Base-by-base conservation (phyloP, 2,113 vertebrate species). In the Spizaetus ornatus region DNA sequence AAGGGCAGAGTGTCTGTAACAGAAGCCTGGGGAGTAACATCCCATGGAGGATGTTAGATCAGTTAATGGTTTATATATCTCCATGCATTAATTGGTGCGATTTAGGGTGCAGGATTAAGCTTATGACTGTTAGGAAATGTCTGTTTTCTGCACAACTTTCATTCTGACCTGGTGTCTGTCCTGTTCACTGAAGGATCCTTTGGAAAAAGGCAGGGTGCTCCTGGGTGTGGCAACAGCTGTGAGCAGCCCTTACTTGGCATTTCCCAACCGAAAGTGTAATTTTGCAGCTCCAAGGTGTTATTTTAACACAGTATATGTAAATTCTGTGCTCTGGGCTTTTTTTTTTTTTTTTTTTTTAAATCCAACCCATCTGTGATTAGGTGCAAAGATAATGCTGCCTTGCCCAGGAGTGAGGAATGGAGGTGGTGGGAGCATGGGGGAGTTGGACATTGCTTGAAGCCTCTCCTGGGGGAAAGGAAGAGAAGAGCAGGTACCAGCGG, bases 161-260 rank as follows among this genome's bases (percentile, higher is more conserved):
- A 2, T 48, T 61, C 48, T 92, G 34, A 23, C 13, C 38, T 0
- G 0, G 13, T 32, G 62, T 29, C 53, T 71, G 23, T 29, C 62
- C 40, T 19, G 6, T 20, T 29, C 23, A 5, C 76, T 52, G 32
- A 11, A 23, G 48, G 55, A 56, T 58, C 36, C 65, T 67, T 9
- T 21, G 22, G 82, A 48, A 69, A 38, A 65, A 56, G 31, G 31
- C 48, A 23, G 34, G 62, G 19, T 48, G 32, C 45, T 0, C 1
- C 40, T 58, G 50, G 23, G 36, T 21, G 10, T 5, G 7, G 27
- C 8, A 55, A 0, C 0, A 6, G 6, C 65, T 34, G 7, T 12
- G 34, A 74, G 81, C 82, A 52, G 31, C 56, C 43, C 53, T 45
- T 13, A 4, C 31, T 61, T 53, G 61, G 55, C 31, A 5, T 65